Base-by-base conservation (phyloP, 2,113 vertebrate genomes). In the Pteropus alecto region DNA sequence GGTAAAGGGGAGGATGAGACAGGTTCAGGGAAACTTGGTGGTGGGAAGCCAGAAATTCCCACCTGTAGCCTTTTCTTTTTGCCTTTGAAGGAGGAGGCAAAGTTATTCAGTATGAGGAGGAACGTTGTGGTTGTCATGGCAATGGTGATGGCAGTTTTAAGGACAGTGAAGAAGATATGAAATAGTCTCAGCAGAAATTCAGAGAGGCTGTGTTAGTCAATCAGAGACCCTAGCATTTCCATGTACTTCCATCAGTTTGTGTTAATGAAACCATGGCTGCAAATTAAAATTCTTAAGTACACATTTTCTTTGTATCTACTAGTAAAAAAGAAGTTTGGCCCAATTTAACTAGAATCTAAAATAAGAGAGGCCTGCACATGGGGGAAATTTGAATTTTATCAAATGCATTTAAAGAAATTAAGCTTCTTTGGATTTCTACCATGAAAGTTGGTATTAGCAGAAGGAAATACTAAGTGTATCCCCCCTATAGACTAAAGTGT, bases 271-370 rank as follows among this genome's bases (percentile, higher is more conserved):
- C 19, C 26, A 48, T 86, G 61, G 15, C 43, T 89, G 21, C 19
- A 58, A 93, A 76, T 65, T 79, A 74, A 81, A 78, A 73, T 33
- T 54, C 24, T 54, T 51, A 78, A 95, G 79, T 71, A 54, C 8
- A 30, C 6, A 24, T 93, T 67, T 91, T 94, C 21, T 65, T 91
- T 96, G 13, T 76, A 56, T 90, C 65, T 90, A 77, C 13, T 41
- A 85, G n/a, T 28, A 96, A 86, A 90, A 90, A 83, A 58, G 26
- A 83, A 77, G 7, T 41, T 83, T 95, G 67, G n/a, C 30, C 61
- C 21, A 85, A 76, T 88, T 93, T 95, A 93, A 46, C 77, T 94
- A 87, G 63, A 88, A 58, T 76, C 56, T 89, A 93, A 95, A 84
- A 63, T 83, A 78, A 38, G 12, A 85, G 74, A 74, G 5, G 2